These are phyloP conservation scores for Fulica atra DNA, from an alignment of 2,113 vertebrate genomes.

Conservation along the genomic window DNA sequence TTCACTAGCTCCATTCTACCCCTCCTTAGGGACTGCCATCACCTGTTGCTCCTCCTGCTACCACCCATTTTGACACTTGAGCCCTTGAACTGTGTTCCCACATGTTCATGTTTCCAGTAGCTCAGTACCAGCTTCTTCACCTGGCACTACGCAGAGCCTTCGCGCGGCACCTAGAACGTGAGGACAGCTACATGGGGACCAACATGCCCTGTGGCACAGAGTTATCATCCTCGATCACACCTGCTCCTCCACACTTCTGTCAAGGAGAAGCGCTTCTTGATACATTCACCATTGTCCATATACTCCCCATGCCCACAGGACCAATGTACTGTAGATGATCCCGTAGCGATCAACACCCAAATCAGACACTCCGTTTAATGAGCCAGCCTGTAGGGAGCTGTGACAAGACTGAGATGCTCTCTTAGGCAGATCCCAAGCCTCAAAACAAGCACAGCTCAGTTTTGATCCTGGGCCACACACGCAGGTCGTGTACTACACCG, in stretches of 20 bases:
- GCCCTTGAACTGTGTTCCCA: background rate
- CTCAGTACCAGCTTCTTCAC: background rate
- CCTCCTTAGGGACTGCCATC: background rate
- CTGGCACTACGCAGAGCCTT: background rate
- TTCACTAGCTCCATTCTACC: background rate
- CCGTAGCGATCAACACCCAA: background rate
- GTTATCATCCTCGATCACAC: background rate
- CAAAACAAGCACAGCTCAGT: background rate
- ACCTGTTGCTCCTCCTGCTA: background rate
- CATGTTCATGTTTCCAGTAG: background rate
- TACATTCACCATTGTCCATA: background rate
- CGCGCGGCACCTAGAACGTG: background rate
- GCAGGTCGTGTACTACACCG: background rate
- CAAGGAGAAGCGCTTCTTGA: background rate
- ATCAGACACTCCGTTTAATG: background rate
- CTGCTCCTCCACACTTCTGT: background rate
- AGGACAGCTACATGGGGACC: background rate
- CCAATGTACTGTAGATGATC: background rate
- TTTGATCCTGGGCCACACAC: rapidly evolving
- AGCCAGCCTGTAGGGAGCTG: background rate
- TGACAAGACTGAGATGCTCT: background rate
- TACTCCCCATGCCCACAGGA: background rate
- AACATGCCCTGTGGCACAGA: background rate
- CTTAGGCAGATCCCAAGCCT: background rate
- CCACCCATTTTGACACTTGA: background rate